phyloP scores from a whole-genome alignment of 2,888 invertebrate species.

The Pseudanteris insignis region DNA sequence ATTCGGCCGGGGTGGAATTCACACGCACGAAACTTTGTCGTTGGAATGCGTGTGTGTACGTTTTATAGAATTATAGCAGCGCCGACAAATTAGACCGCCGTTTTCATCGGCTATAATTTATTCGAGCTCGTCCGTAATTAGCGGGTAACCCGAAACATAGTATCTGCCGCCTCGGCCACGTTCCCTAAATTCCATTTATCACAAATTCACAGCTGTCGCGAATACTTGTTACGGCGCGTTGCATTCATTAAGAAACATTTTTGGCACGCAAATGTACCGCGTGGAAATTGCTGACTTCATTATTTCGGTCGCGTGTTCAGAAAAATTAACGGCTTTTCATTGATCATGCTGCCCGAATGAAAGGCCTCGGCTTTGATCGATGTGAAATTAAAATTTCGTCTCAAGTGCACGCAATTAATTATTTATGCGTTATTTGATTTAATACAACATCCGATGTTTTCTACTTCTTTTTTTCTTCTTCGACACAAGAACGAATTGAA shows the following conservation, averaged over 20 bases:
- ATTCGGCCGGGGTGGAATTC: constrained; percentile 13
- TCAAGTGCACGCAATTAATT: too few relatives aligned
- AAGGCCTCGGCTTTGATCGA: too few relatives aligned
- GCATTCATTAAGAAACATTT: constrained; percentile 36
- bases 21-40: constrained; percentile 1
- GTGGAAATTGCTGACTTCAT: constrained; percentile 22
- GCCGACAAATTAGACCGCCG: constrained; percentile 45
- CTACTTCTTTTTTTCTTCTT: too few relatives aligned
- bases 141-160: constrained; percentile 55
- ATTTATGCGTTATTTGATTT: too few relatives aligned
- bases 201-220: constrained; percentile 57
- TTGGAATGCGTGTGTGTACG: constrained; percentile 24
- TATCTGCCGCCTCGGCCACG: constrained; percentile 51
- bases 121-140: constrained; percentile 59
- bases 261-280: constrained; percentile 27
- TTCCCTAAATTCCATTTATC: constrained; percentile 60
- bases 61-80: constrained; percentile 44
- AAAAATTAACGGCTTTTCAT: neutral
- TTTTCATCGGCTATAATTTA: constrained; percentile 59
- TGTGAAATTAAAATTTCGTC: too few relatives aligned
- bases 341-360: too few relatives aligned
- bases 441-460: too few relatives aligned
- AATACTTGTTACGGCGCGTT: constrained; percentile 19
- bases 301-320: constrained; percentile 12
- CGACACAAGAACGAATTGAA: too few relatives aligned